Percentiles rank a stretch among this genome's conserved stretches.
Conservation (phyloP, 2,797 vertebrate species). For the Sphaeramia orbicularis region DNA sequence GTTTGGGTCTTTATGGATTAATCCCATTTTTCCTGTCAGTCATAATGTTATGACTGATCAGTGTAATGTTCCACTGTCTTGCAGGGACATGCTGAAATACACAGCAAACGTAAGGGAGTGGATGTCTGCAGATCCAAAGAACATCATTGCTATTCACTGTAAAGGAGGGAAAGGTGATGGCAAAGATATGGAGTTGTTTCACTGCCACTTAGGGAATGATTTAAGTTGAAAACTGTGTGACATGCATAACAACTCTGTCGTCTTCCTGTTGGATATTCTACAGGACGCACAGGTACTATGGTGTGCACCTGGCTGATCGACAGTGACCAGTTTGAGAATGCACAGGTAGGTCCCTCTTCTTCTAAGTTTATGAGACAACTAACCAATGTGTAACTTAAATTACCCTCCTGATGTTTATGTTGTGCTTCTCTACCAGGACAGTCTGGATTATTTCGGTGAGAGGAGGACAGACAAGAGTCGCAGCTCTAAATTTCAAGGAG, state of each 20-base stretch:
- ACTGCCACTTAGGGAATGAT: not conserved
- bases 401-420: not conserved
- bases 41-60: too few relatives aligned
- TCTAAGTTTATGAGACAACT: not conserved
- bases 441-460: conserved; percentile 94
- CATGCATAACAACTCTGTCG: not conserved
- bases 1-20: too few relatives aligned
- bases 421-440: conserved; percentile 83
- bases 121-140: conserved; percentile 89
- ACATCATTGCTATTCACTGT: conserved; percentile 93
- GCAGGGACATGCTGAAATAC: conserved; percentile 94
- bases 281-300: conserved; percentile 96
- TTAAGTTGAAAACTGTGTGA: not conserved
- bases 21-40: too few relatives aligned
- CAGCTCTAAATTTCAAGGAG: conserved; percentile 94
- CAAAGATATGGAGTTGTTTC: not conserved
- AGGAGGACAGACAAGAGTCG: conserved; percentile 92
- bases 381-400: not conserved
- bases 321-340: conserved; percentile 91
- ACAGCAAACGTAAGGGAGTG: conserved; percentile 89
- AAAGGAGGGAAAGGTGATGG: conserved; percentile 96
- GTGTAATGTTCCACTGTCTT: conserved; percentile 5
- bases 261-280: conserved; percentile 20
- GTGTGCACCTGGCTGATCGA: conserved; percentile 94
- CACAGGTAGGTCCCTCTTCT: conserved; percentile 86